phyloP scores from a whole-genome alignment of 1,140 invertebrate genomes.

The Pseudomyrmex concolor region DNA sequence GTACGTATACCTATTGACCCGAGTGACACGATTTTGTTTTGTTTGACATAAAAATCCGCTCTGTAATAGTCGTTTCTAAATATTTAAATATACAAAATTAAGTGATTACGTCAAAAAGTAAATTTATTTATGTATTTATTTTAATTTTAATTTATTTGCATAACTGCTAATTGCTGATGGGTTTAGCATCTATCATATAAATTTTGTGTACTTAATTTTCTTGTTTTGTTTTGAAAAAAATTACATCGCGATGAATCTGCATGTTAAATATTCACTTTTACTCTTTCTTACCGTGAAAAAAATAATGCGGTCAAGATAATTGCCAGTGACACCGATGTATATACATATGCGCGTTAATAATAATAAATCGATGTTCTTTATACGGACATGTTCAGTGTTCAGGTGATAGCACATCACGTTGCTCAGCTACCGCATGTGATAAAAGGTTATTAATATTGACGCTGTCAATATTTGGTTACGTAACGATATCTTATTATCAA shows the following conservation, averaged over 20 bases:
- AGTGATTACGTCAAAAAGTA: not conserved
- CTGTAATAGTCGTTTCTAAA: not conserved
- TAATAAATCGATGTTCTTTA: conserved; percentile 39
- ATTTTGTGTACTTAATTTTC: not conserved
- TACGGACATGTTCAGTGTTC: conserved; percentile 27
- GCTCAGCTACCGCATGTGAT: conserved; percentile 27
- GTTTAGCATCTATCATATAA: not conserved
- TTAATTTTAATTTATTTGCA: not conserved
- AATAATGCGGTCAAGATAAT: conserved; percentile 15
- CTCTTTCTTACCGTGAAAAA: conserved; percentile 1
- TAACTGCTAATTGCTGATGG: too few species aligned
- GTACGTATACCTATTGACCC: not conserved
- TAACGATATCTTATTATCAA: conserved; percentile 14
- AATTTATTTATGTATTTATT: not conserved
- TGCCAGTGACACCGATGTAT: conserved; percentile 36
- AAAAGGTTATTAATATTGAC: conserved; percentile 52
- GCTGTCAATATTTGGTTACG: conserved; percentile 38
- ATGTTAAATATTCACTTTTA: conserved; percentile 12
- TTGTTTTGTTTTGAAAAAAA: not conserved
- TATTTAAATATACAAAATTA: not conserved
- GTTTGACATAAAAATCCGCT: not conserved
- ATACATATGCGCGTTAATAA: conserved; percentile 18
- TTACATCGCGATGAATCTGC: not conserved
- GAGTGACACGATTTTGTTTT: not conserved
- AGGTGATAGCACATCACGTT: conserved; percentile 4